These are phyloP conservation scores for Rotaria socialis DNA, from an alignment of 2,888 invertebrate species.

Conservation along the genomic window DNA sequence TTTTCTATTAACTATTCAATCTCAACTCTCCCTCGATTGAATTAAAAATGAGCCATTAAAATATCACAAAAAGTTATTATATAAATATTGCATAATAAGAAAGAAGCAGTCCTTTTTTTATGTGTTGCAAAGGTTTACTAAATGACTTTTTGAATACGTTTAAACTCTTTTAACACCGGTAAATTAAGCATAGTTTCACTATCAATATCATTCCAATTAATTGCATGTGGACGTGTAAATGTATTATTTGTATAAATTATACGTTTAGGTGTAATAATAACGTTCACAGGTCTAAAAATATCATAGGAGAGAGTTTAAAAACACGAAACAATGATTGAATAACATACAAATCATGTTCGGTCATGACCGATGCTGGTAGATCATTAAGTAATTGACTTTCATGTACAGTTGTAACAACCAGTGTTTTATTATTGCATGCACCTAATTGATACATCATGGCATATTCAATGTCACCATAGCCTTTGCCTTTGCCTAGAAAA, in stretches of 20 bases:
- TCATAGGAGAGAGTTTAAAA: too few relatives aligned
- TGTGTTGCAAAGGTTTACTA: not conserved
- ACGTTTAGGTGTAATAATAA: slow-evolving; percentile 27
- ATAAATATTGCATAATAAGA: too few relatives aligned
- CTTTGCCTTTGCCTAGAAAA: not conserved
- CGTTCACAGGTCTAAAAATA: not conserved
- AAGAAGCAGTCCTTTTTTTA: too few relatives aligned
- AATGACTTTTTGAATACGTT: not conserved
- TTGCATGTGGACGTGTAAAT: slow-evolving; percentile 3
- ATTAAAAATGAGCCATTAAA: not conserved
- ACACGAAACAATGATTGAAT: not conserved
- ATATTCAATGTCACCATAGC: not conserved
- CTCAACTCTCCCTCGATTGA: not conserved
- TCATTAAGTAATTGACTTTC: not conserved
- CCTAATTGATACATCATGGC: not conserved
- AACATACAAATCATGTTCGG: slow-evolving; percentile 39
- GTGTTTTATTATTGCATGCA: slow-evolving; percentile 17
- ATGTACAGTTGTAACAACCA: not conserved
- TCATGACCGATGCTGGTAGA: slow-evolving; percentile 16
- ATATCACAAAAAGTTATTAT: not conserved
- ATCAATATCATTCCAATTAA: slow-evolving; percentile 32
- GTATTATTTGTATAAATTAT: slow-evolving; percentile 25
- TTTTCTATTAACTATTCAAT: not conserved
- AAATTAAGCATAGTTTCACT: slow-evolving; percentile 36
- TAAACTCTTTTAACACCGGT: slow-evolving; percentile 26